Percentiles rank a stretch among this genome's conserved stretches.
These are phyloP conservation scores for Rhynchonycteris naso DNA, from an alignment of 2,797 vertebrate species.

Conservation along the genomic window DNA sequence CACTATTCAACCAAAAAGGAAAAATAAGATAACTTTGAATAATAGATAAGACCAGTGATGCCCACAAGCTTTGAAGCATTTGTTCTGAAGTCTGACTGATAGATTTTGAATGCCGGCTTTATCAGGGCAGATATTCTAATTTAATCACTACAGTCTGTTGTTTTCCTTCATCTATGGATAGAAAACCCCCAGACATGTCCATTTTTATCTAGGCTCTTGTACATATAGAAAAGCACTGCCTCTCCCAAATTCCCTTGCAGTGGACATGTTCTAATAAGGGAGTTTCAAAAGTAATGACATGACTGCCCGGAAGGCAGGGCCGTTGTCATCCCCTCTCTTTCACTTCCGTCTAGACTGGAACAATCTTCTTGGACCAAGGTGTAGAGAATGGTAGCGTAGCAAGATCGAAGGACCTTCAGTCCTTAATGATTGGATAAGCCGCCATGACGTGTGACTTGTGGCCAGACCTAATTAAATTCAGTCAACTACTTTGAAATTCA, in stretches of 20 bases:
- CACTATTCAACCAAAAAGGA: neutral
- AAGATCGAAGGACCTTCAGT: neutral
- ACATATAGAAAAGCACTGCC: neutral
- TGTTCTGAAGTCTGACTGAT: neutral
- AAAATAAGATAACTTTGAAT: neutral
- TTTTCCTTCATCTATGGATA: neutral
- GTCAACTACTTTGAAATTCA: neutral
- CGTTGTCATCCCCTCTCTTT: neutral
- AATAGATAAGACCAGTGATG: neutral
- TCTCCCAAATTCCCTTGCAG: neutral
- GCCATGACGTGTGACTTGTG: neutral
- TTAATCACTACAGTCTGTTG: neutral
- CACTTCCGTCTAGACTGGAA: neutral
- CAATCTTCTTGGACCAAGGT: neutral
- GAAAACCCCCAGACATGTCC: neutral
- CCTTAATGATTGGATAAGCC: neutral
- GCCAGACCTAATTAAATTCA: neutral
- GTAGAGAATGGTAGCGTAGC: neutral
- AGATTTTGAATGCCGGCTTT: neutral
- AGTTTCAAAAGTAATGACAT: neutral
- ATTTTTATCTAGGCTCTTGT: neutral
- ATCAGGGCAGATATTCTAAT: neutral
- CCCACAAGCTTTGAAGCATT: neutral
- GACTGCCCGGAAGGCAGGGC: neutral
- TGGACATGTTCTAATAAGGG: neutral